Conservation (phyloP, 2,113 vertebrate species). For the Accipiter cooperii region DNA sequence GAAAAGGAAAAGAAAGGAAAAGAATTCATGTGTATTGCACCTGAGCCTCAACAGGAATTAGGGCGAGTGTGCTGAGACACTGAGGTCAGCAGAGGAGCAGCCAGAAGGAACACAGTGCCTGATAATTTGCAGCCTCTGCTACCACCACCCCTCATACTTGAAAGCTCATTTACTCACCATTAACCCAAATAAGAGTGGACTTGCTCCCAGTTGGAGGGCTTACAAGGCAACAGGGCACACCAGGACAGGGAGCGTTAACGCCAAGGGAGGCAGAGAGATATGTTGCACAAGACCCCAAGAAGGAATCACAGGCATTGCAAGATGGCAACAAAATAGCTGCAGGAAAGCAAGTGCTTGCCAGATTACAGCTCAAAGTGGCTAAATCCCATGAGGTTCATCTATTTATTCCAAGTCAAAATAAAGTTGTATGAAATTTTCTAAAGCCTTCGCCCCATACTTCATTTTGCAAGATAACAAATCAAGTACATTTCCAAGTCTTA, state of each 20-base stretch:
- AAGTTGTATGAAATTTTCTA: not conserved
- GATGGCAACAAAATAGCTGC: not conserved
- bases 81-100: not conserved
- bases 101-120: not conserved
- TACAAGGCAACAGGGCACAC: fast-evolving
- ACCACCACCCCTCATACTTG: not conserved
- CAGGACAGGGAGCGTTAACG: not conserved
- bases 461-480: not conserved
- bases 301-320: not conserved
- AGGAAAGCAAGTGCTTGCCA: not conserved
- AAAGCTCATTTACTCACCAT: not conserved
- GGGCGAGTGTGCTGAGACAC: not conserved
- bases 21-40: not conserved
- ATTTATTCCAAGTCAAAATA: not conserved
- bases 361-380: not conserved
- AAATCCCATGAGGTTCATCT: not conserved
- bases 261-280: not conserved
- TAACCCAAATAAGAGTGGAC: not conserved
- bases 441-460: not conserved
- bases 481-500: not conserved
- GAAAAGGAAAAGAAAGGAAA: fast-evolving
- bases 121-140: not conserved
- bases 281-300: not conserved
- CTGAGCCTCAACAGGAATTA: not conserved
- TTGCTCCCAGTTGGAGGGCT: not conserved